A percentile compares a stretch with the other conserved stretches of the same genome.
Evolutionary conservation across 2,888 invertebrate genomes (phyloP).

Genomic region (Barypeithes pellucidus): DNA sequence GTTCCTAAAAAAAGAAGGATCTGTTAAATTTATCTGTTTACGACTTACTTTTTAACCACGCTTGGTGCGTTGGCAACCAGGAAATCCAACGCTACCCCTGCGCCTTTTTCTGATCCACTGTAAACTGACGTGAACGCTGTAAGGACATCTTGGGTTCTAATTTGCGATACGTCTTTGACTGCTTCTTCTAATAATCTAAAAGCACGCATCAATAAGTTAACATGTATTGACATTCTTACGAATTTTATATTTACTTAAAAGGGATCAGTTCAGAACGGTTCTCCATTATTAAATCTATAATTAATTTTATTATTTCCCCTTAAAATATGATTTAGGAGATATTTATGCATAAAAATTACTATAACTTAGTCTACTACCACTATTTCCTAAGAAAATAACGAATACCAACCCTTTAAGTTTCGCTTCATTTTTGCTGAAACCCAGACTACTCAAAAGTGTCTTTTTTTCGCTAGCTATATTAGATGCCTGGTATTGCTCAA

Average conservation of each 20-base stretch:
- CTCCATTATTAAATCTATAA: too few species aligned
- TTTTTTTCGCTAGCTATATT: conserved; percentile 83
- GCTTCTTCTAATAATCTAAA: conserved; percentile 60
- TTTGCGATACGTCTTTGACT: conserved; percentile 59
- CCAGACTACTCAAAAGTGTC: conserved; percentile 77
- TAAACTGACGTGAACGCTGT: conserved; percentile 72
- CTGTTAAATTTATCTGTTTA: too few species aligned
- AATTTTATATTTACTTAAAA: too few species aligned
- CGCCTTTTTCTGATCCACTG: conserved; percentile 71
- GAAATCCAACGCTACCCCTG: conserved; percentile 72
- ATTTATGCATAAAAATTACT: too few species aligned
- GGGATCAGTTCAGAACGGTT: too few species aligned
- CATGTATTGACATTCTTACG: too few species aligned
- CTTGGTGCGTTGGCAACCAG: conserved; percentile 67
- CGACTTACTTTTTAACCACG: conserved; percentile 30
- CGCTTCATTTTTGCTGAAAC: conserved; percentile 76
- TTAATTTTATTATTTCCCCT: too few species aligned
- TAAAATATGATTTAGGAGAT: too few species aligned
- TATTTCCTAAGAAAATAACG: too few species aligned
- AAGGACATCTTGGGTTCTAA: conserved; percentile 71
- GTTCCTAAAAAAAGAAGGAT: too few species aligned
- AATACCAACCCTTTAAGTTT: conserved; percentile 77
- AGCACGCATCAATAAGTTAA: too few species aligned
- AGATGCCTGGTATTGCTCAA: conserved; percentile 70
- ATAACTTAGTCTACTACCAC: background rate